A percentile compares a stretch with the other conserved stretches of the same genome.
Evolutionary conservation across 2,113 vertebrate species (phyloP).

Genomic region (Trochalopteron elliotii): DNA sequence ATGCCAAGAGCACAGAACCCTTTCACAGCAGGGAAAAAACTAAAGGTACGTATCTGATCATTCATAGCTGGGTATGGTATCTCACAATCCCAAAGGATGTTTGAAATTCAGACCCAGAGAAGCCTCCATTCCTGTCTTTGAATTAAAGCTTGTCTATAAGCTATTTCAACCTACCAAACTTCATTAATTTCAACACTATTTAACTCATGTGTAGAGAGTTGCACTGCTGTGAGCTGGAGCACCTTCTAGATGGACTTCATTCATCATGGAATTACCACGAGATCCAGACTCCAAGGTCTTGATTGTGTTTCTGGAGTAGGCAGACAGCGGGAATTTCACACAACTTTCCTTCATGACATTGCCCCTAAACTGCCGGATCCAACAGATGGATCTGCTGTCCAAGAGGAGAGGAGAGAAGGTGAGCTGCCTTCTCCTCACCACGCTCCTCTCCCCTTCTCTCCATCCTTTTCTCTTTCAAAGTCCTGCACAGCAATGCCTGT

Average conservation of each 20-base stretch:
- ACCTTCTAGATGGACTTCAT: background rate
- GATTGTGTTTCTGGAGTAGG: background rate
- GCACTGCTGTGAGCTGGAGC: rapidly evolving
- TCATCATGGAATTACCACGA: background rate
- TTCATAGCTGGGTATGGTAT: background rate
- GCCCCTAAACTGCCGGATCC: background rate
- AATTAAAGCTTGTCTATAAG: background rate
- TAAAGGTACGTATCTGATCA: background rate
- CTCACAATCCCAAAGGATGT: background rate
- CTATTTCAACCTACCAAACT: background rate
- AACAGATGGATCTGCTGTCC: background rate
- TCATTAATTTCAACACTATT: background rate
- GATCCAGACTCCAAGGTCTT: background rate
- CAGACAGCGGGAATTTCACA: background rate
- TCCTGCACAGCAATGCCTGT: background rate
- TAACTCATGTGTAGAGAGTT: background rate
- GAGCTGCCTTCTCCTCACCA: background rate
- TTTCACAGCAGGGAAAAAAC: background rate
- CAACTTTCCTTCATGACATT: background rate
- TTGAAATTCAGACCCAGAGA: background rate
- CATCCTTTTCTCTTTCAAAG: background rate
- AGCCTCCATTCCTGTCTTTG: background rate
- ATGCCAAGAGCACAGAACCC: background rate
- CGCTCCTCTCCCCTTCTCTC: background rate
- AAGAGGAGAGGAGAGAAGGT: background rate